Conservation (phyloP, 2,113 vertebrate genomes). For the Conger conger region DNA sequence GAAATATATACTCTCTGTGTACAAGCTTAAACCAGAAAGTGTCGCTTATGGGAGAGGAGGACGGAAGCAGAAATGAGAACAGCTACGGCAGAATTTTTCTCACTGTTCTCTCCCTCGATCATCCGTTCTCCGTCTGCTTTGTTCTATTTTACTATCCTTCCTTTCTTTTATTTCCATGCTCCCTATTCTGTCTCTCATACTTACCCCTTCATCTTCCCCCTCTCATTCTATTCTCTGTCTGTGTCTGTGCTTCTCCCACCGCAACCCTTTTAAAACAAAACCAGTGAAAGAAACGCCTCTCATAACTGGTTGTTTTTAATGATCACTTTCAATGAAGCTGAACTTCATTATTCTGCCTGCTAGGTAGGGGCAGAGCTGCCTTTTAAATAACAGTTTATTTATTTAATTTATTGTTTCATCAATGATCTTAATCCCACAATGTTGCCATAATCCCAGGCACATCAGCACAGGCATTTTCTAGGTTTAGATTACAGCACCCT, state of each 20-base stretch:
- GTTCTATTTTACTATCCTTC: neutral
- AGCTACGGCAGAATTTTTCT: neutral
- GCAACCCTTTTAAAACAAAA: neutral
- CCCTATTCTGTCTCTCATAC: conserved; percentile 13
- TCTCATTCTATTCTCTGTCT: conserved; percentile 42
- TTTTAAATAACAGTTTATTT: neutral
- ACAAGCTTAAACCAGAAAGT: neutral
- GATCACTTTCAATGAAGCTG: neutral
- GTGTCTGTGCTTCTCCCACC: neutral
- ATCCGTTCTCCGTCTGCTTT: neutral
- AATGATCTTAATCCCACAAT: neutral
- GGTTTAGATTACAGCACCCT: neutral
- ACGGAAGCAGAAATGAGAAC: neutral
- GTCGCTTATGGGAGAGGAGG: neutral
- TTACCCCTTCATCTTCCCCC: conserved; percentile 15
- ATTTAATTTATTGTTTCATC: neutral
- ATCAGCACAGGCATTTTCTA: neutral
- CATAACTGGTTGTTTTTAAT: neutral
- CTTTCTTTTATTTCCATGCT: neutral
- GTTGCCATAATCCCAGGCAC: neutral
- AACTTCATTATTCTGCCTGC: neutral
- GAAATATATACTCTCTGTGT: neutral
- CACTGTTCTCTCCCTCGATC: neutral
- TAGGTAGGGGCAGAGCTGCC: neutral
- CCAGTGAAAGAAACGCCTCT: neutral